Conservation (phyloP, 2,888 invertebrate species). For the Drosophila monieri region DNA sequence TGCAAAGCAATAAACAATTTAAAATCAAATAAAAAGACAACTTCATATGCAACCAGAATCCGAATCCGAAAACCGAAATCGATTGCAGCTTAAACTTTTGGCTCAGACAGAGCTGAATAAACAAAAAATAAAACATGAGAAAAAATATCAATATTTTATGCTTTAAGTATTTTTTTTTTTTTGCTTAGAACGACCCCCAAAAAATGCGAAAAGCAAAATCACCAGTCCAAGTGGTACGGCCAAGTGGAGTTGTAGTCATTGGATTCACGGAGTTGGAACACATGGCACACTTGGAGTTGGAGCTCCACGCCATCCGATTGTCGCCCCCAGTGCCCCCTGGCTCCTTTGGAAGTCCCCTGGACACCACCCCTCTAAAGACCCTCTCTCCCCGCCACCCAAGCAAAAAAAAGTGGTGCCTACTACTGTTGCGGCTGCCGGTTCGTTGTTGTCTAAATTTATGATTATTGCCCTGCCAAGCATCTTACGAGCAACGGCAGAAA, state of each 20-base stretch:
- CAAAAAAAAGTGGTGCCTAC: constrained; percentile 36
- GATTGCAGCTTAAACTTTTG: constrained; percentile 54
- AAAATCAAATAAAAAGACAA: constrained; percentile 78
- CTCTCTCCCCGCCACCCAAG: not conserved
- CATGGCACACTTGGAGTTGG: constrained; percentile 21
- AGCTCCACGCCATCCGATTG: constrained; percentile 22
- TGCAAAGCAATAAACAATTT: constrained; percentile 79
- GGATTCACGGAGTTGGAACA: constrained; percentile 23
- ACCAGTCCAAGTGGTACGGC: constrained; percentile 52
- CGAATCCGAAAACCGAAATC: constrained; percentile 50
- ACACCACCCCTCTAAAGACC: not conserved
- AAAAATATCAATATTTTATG: constrained; percentile 75
- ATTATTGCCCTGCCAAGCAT: constrained; percentile 78
- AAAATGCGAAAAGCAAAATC: constrained; percentile 34
- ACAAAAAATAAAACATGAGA: constrained; percentile 25
- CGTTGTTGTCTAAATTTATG: constrained; percentile 79
- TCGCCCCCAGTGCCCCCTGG: constrained; percentile 16
- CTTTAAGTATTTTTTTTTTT: constrained; percentile 75
- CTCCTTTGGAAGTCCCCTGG: constrained; percentile 13
- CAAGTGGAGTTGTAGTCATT: constrained; percentile 21
- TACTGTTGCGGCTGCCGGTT: constrained; percentile 75
- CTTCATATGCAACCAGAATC: constrained; percentile 69
- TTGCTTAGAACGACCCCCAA: constrained; percentile 79
- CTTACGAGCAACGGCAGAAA: constrained; percentile 64
- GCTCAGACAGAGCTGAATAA: constrained; percentile 31